Evolutionary conservation across 2,888 invertebrate species (phyloP).

Genomic region (Neria commutata): DNA sequence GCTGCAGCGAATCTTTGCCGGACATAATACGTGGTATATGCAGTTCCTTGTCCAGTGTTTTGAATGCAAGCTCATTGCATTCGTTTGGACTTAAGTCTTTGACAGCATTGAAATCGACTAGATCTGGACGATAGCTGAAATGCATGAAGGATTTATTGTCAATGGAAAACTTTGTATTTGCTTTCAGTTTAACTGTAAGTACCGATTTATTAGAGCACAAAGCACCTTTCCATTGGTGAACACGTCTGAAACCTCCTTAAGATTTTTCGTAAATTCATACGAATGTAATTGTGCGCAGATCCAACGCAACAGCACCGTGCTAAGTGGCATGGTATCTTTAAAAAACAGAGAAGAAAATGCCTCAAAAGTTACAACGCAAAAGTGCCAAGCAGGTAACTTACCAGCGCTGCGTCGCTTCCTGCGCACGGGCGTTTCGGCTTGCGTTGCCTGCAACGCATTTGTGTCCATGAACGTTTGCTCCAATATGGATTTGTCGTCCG

Average conservation of each 20-base stretch:
- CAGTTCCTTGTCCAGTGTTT: constrained; percentile 82
- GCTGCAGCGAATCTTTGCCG: constrained; percentile 69
- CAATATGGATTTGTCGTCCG: constrained; percentile 71
- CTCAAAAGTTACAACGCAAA: too few relatives aligned
- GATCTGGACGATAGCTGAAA: constrained; percentile 87
- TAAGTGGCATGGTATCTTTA: constrained; percentile 55
- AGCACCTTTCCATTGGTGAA: constrained; percentile 60
- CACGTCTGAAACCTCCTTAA: constrained; percentile 59
- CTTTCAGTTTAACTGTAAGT: not conserved
- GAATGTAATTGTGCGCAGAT: constrained; percentile 57
- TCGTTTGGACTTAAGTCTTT: constrained; percentile 69
- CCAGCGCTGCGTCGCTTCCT: constrained; percentile 60
- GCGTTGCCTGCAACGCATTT: constrained; percentile 66
- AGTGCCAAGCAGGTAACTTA: too few relatives aligned
- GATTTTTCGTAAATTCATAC: constrained; percentile 53
- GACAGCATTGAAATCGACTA: constrained; percentile 76
- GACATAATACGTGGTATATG: constrained; percentile 76
- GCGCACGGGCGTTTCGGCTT: constrained; percentile 67
- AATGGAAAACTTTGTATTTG: not conserved
- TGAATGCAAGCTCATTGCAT: constrained; percentile 84
- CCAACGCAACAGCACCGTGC: constrained; percentile 58
- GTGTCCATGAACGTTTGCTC: constrained; percentile 64
- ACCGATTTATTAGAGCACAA: constrained; percentile 61
- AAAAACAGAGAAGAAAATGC: not conserved
- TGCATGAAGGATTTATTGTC: not conserved